Conservation (phyloP, 2,888 invertebrate genomes). For the Cotesia congregata region DNA sequence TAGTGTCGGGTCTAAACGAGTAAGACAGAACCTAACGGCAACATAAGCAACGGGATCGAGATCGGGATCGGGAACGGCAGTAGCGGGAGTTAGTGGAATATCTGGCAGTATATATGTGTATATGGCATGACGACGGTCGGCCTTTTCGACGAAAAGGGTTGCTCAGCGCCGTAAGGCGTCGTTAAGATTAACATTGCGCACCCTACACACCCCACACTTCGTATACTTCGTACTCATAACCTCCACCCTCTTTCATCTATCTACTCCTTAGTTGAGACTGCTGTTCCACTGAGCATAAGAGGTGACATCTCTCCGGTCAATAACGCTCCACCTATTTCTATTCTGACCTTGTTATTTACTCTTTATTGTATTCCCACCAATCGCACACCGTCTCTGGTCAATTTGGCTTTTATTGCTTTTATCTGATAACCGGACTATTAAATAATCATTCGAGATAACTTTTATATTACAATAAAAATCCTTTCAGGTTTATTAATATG, state of each 20-base stretch:
- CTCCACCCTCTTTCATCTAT: not conserved
- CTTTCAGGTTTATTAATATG: no score
- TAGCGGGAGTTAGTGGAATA: not conserved
- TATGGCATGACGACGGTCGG: not conserved
- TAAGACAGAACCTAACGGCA: not conserved
- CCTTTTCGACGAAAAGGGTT: slow-evolving; percentile 3
- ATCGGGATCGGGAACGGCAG: not conserved
- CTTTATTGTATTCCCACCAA: not conserved
- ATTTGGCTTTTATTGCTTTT: not conserved
- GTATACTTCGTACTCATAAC: no score
- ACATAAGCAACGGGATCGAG: not conserved
- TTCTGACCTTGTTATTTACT: not conserved
- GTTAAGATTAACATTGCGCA: slow-evolving; percentile 10
- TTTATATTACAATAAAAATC: no score
- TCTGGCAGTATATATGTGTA: no score
- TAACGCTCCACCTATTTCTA: not conserved
- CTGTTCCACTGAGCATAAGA: not conserved
- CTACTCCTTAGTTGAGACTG: not conserved
- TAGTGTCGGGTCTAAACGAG: not conserved
- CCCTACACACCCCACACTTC: not conserved
- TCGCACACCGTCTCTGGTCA: no score
- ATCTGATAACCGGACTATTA: not conserved
- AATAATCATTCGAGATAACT: no score
- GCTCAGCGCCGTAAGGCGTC: not conserved
- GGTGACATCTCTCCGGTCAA: not conserved